Percentiles rank a stretch among this genome's conserved stretches.
Conservation (phyloP, 2,888 invertebrate genomes). For the Agelastica alni region DNA sequence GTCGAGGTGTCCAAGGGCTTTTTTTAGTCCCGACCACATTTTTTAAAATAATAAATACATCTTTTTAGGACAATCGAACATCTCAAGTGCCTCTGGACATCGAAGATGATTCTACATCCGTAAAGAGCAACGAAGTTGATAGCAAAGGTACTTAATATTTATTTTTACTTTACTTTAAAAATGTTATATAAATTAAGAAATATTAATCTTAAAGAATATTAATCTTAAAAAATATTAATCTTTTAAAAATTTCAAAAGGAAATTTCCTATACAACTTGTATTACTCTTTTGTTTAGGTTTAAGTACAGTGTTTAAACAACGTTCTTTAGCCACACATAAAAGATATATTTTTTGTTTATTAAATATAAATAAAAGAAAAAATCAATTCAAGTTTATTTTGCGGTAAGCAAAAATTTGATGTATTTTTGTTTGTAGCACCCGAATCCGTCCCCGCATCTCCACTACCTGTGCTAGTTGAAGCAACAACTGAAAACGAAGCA, state of each 20-base stretch:
- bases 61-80: slow-evolving; percentile 77
- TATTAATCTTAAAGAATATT: too few relatives aligned
- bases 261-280: too few relatives aligned
- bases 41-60: not conserved
- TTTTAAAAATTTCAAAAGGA: too few relatives aligned
- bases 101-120: slow-evolving; percentile 89
- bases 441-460: slow-evolving; percentile 53
- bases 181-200: too few relatives aligned
- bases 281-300: too few relatives aligned
- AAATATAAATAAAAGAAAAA: not conserved
- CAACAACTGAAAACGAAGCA: slow-evolving; percentile 30
- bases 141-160: slow-evolving; percentile 80
- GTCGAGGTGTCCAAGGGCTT: too few relatives aligned
- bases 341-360: not conserved
- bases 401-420: slow-evolving; percentile 1
- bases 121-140: slow-evolving; percentile 82
- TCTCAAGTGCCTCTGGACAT: slow-evolving; percentile 87
- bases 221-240: too few relatives aligned
- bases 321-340: too few relatives aligned
- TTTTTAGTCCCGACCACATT: not conserved
- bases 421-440: slow-evolving; percentile 50
- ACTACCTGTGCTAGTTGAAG: slow-evolving; percentile 38
- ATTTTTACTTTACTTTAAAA: too few relatives aligned
- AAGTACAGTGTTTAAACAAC: too few relatives aligned
- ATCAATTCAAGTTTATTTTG: not conserved